Conservation (phyloP, 2,888 invertebrate species). For the Chrysodeixis includens region DNA sequence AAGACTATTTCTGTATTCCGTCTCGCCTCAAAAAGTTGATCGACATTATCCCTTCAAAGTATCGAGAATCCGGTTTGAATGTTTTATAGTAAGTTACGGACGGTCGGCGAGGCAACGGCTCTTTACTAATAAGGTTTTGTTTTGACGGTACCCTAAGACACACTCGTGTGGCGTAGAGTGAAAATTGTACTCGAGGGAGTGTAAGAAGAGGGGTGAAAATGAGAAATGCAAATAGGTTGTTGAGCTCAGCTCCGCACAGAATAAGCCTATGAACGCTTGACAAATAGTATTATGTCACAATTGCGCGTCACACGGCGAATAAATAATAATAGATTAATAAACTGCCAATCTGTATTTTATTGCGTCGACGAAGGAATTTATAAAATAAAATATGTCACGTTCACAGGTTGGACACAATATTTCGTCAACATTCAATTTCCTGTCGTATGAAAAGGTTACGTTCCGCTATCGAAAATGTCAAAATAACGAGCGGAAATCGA, state of each 20-base stretch:
- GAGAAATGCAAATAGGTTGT: conserved; percentile 86
- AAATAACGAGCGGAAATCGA: conserved; percentile 76
- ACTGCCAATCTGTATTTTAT: conserved; percentile 58
- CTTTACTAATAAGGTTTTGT: conserved; percentile 50
- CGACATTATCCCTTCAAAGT: conserved; percentile 10
- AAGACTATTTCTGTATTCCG: not conserved
- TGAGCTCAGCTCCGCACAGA: conserved; percentile 75
- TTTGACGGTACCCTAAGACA: conserved; percentile 66
- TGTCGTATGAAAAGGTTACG: conserved; percentile 71
- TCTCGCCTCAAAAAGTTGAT: conserved; percentile 13
- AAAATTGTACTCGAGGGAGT: conserved; percentile 79
- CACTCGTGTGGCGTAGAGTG: conserved; percentile 70
- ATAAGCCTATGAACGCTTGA: conserved; percentile 82
- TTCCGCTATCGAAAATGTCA: conserved; percentile 69
- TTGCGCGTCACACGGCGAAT: conserved; percentile 65
- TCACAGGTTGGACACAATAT: conserved; percentile 63
- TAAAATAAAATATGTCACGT: conserved; percentile 62
- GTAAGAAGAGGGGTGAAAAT: conserved; percentile 82
- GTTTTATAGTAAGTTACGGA: conserved; percentile 19
- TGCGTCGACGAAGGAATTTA: conserved; percentile 46
- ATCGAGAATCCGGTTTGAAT: conserved; percentile 19
- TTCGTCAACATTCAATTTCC: conserved; percentile 80
- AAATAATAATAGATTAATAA: conserved; percentile 69
- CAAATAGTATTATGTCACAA: conserved; percentile 80
- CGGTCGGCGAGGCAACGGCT: conserved; percentile 30